Evolutionary conservation across 2,888 invertebrate species (phyloP).

Genomic region (Phortica okadai): DNA sequence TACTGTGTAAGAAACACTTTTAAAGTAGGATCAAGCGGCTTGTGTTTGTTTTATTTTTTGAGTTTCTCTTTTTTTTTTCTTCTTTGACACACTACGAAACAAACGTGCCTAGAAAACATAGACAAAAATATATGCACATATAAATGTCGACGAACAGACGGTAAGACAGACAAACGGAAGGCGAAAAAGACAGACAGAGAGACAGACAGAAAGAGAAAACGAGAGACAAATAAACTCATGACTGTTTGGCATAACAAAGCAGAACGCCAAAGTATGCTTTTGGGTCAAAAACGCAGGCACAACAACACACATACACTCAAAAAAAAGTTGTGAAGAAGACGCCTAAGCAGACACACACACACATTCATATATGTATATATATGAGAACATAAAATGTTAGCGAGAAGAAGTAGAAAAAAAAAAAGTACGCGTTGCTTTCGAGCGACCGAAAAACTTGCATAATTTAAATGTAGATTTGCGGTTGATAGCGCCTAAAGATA

Average conservation of each 20-base stretch:
- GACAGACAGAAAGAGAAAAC: slow-evolving; percentile 24
- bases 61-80: neutral
- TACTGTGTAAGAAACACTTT: neutral
- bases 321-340: neutral
- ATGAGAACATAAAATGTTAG: neutral
- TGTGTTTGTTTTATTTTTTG: neutral
- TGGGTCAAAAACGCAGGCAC: slow-evolving; percentile 64
- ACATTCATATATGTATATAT: slow-evolving; percentile 35
- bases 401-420: neutral
- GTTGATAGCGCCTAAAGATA: slow-evolving; percentile 68
- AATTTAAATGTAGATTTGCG: slow-evolving; percentile 69
- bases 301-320: slow-evolving; percentile 34
- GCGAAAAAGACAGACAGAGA: neutral
- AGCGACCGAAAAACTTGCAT: slow-evolving; percentile 65
- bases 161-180: neutral
- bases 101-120: neutral
- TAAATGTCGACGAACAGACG: neutral
- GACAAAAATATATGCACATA: neutral
- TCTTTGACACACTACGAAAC: neutral
- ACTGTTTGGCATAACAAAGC: slow-evolving; percentile 10
- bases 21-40: slow-evolving; percentile 9
- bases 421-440: slow-evolving; percentile 7
- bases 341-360: slow-evolving; percentile 39
- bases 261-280: slow-evolving; percentile 55
- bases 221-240: neutral